These are phyloP conservation scores for Nomia melanderi DNA, from an alignment of 1,140 invertebrate genomes.

Conservation along the genomic window DNA sequence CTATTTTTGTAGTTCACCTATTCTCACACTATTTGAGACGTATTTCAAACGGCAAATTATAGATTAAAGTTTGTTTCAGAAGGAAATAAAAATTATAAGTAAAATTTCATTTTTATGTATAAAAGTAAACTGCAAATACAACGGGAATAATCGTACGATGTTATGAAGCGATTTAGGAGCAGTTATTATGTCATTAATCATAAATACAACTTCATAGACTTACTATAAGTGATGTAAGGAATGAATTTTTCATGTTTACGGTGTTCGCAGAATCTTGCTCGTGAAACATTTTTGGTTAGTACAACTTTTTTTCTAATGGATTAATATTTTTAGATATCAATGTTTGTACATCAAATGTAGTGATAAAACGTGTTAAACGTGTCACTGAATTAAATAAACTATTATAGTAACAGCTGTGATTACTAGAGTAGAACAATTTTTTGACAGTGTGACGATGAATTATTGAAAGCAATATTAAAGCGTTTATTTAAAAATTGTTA, in stretches of 20 bases:
- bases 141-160: too few relatives aligned
- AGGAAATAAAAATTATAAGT: too few relatives aligned
- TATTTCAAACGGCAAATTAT: too few relatives aligned
- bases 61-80: neutral
- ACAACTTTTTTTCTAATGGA: neutral
- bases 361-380: neutral
- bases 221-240: conserved; percentile 68
- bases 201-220: conserved; percentile 33
- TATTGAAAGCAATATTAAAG: neutral
- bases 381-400: conserved; percentile 20
- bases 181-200: too few relatives aligned
- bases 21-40: neutral
- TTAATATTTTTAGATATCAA: neutral
- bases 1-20: neutral
- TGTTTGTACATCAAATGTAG: neutral
- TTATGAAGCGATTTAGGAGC: too few relatives aligned
- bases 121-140: too few relatives aligned
- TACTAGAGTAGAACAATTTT: neutral
- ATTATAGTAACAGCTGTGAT: neutral
- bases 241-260: conserved; percentile 29
- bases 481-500: conserved; percentile 7
- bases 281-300: conserved; percentile 33
- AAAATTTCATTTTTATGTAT: too few relatives aligned
- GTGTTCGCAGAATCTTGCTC: neutral
- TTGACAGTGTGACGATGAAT: neutral